Evolutionary conservation across 2,888 invertebrate genomes (phyloP).

Genomic region (Ashinkailepas kermadecensis): DNA sequence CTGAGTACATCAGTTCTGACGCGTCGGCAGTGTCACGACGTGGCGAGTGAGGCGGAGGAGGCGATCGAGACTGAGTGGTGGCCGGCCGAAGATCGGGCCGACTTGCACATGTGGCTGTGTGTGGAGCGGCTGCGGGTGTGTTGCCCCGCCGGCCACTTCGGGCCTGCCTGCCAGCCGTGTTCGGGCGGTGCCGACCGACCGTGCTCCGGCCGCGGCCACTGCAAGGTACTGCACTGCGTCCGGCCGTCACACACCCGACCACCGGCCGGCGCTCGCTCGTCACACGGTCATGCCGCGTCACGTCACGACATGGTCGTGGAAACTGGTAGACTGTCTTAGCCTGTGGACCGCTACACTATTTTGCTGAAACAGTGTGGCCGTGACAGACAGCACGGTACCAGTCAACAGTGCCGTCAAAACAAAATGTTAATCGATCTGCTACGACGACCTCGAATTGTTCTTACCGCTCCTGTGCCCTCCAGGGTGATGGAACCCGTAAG

Average conservation of each 20-base stretch:
- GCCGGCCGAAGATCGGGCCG: constrained; percentile 45
- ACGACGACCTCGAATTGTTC: too few relatives aligned
- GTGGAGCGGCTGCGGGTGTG: constrained; percentile 67
- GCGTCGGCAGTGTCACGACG: neutral
- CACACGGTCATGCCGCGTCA: too few relatives aligned
- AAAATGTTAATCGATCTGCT: too few relatives aligned
- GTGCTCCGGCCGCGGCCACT: constrained; percentile 76
- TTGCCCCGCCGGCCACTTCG: constrained; percentile 76
- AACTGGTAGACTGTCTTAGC: too few relatives aligned
- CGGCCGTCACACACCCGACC: too few relatives aligned
- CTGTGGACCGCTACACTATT: too few relatives aligned
- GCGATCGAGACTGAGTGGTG: constrained; percentile 17
- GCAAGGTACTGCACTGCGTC: constrained; percentile 46
- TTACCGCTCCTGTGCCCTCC: constrained; percentile 28
- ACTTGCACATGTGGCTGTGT: constrained; percentile 67
- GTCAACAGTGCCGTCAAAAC: too few relatives aligned
- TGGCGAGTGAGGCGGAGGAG: constrained; percentile 20
- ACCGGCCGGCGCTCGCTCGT: too few relatives aligned
- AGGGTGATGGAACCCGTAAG: constrained; percentile 82
- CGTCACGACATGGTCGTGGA: neutral
- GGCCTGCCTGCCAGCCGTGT: constrained; percentile 72
- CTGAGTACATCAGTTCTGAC: too few relatives aligned
- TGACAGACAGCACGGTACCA: too few relatives aligned
- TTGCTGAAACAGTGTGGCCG: too few relatives aligned
- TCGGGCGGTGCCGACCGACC: constrained; percentile 61